phyloP scores from a whole-genome alignment of 2,797 vertebrate species.

The Otus scops region DNA sequence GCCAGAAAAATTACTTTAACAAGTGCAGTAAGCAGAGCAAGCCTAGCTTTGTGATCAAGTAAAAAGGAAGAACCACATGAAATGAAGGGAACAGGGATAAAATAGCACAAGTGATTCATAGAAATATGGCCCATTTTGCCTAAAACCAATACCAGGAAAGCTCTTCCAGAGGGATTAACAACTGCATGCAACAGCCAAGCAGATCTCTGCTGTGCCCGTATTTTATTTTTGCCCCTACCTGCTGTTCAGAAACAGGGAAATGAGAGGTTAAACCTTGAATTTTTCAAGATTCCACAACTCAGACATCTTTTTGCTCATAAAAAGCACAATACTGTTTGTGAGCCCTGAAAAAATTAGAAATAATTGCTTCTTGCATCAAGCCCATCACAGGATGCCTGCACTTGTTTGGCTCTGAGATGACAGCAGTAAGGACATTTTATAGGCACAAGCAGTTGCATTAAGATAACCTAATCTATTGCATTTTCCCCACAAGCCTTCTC shows the following conservation, averaged over 20 bases:
- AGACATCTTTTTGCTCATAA: not conserved
- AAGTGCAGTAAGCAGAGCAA: not conserved
- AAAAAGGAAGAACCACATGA: not conserved
- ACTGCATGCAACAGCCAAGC: not conserved
- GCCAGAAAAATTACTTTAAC: not conserved
- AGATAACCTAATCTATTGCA: not conserved
- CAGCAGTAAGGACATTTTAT: not conserved
- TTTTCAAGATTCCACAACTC: not conserved
- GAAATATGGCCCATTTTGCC: not conserved
- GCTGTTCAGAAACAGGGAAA: not conserved
- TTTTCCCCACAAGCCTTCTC: not conserved
- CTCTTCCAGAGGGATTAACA: not conserved
- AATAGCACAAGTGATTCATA: not conserved
- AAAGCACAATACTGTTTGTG: not conserved
- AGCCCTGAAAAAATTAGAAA: not conserved
- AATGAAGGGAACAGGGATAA: not conserved
- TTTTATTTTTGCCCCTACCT: not conserved
- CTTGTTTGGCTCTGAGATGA: not conserved
- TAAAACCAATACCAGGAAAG: not conserved
- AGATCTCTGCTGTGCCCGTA: fast-evolving
- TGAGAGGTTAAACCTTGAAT: not conserved
- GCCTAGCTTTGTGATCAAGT: not conserved
- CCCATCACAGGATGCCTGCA: not conserved
- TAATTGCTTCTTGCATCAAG: not conserved
- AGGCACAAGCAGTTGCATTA: not conserved